Conservation (phyloP, 1,140 invertebrate genomes). For the Drosophila sproati region DNA sequence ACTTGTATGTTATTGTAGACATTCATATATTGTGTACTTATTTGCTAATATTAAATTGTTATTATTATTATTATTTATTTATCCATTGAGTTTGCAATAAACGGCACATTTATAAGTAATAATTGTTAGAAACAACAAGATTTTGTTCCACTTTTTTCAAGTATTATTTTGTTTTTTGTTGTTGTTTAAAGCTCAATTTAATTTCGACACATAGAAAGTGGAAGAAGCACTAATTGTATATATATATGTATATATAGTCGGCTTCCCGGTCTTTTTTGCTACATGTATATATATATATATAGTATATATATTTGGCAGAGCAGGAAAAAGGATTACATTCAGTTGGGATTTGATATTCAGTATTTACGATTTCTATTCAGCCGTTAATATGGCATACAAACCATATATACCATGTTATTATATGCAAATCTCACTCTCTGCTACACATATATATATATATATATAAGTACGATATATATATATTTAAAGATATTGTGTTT, state of each 20-base stretch:
- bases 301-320: constrained; percentile 36
- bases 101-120: constrained; percentile 83
- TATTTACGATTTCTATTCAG: constrained; percentile 12
- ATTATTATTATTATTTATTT: constrained; percentile 15
- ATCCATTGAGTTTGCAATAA: constrained; percentile 58
- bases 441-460: constrained; percentile 16
- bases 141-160: constrained; percentile 12
- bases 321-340: constrained; percentile 33
- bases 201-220: constrained; percentile 72
- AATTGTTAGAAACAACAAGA: constrained; percentile 65
- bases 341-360: constrained; percentile 28
- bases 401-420: constrained; percentile 1
- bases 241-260: constrained; percentile 17
- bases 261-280: constrained; percentile 8
- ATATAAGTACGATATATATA: constrained; percentile 21
- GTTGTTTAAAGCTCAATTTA: constrained; percentile 77
- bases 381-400: constrained; percentile 6
- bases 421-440: constrained; percentile 28
- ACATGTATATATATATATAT: constrained; percentile 20
- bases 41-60: constrained; percentile 5
- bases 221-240: constrained; percentile 38
- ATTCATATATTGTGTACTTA: constrained; percentile 60
- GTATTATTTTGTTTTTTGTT: constrained; percentile 11
- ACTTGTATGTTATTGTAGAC: constrained; percentile 76
- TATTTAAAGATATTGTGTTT: constrained; percentile 35